phyloP scores from a whole-genome alignment of 92 coral and sea anemone genomes.

The Desmophyllum pertusum region DNA sequence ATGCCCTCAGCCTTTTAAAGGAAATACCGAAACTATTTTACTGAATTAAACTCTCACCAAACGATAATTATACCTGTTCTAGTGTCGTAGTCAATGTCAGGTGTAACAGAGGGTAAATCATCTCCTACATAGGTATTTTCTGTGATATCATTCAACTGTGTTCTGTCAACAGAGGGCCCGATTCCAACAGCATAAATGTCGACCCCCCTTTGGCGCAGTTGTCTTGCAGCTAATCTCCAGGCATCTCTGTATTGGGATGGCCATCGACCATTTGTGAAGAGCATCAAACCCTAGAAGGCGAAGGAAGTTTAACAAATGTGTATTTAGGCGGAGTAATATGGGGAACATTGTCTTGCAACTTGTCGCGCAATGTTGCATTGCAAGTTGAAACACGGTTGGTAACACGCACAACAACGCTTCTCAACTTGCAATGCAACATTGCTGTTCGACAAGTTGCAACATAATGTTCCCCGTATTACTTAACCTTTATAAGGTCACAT shows the following conservation, averaged over 20 bases:
- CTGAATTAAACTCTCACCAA: neutral
- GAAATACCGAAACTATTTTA: too few species aligned
- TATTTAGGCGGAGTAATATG: too few species aligned
- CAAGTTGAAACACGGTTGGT: too few species aligned
- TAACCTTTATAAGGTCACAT: too few species aligned
- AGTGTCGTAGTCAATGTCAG: constrained; percentile 35
- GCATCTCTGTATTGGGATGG: constrained; percentile 51
- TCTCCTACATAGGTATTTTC: constrained; percentile 22
- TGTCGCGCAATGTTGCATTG: too few species aligned
- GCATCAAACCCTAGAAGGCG: constrained; percentile 54
- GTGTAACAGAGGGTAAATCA: constrained; percentile 23
- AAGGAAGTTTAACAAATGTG: neutral
- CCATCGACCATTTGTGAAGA: constrained; percentile 78
- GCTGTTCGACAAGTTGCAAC: too few species aligned
- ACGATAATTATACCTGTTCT: constrained; percentile 19
- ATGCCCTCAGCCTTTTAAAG: too few species aligned
- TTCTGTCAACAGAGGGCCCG: constrained; percentile 50
- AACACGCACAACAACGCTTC: too few species aligned
- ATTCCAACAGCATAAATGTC: constrained; percentile 63
- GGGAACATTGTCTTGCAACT: too few species aligned
- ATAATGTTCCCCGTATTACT: too few species aligned
- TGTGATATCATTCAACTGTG: constrained; percentile 54
- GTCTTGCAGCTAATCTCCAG: constrained; percentile 41
- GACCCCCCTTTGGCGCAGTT: constrained; percentile 54
- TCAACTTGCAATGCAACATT: too few species aligned